Percentiles rank a stretch among this genome's conserved stretches.
Conservation (phyloP, 2,113 vertebrate species). For the Bubo blakistoni region DNA sequence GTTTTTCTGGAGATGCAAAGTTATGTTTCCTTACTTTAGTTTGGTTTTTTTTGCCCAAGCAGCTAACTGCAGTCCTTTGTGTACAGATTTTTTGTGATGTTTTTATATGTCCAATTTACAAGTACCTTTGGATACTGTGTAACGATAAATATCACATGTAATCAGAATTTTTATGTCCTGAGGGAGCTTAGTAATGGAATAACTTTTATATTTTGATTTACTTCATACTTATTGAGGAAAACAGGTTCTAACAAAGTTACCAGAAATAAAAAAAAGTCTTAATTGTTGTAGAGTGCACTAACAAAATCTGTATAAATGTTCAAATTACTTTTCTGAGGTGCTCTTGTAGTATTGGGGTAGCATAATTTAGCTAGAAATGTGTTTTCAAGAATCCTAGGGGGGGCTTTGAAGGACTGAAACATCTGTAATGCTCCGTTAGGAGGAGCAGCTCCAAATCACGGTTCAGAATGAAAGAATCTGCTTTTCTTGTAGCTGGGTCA, state of each 20-base stretch:
- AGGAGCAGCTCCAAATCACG: neutral
- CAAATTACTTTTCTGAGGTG: neutral
- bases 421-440: neutral
- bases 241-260: neutral
- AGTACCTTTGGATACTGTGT: neutral
- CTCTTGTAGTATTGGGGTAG: neutral
- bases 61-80: neutral
- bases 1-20: neutral
- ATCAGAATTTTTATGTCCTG: neutral
- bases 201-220: neutral
- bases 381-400: rapidly evolving
- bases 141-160: neutral
- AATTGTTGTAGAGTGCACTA: neutral
- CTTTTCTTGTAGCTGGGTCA: neutral
- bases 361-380: neutral
- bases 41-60: neutral
- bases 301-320: neutral
- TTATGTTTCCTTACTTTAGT: neutral
- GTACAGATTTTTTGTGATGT: neutral
- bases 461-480: neutral
- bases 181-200: neutral
- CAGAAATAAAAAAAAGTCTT: neutral
- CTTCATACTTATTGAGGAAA: neutral
- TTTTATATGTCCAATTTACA: neutral
- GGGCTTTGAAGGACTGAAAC: neutral